Conservation (phyloP, 2,113 vertebrate genomes). For the Trinectes maculatus region DNA sequence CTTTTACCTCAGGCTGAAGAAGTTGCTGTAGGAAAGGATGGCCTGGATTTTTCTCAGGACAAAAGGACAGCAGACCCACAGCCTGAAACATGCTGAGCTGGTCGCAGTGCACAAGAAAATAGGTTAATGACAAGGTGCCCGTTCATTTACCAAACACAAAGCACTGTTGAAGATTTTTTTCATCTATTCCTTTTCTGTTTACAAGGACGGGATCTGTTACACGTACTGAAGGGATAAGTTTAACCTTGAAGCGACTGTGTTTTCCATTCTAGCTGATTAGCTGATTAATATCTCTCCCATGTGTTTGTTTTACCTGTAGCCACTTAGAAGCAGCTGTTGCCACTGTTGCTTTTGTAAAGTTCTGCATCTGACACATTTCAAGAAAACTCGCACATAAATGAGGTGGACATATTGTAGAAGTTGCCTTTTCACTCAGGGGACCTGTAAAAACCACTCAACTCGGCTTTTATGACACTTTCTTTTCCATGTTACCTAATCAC, state of each 20-base stretch:
- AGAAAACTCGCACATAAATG: background rate
- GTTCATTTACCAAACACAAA: conserved; percentile 25
- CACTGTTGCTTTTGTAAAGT: background rate
- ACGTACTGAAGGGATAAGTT: background rate
- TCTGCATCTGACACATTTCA: background rate
- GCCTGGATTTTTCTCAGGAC: conserved; percentile 46
- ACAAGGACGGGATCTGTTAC: background rate
- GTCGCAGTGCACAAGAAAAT: conserved; percentile 21
- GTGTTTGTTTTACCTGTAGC: background rate
- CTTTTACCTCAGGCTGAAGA: conserved; percentile 42
- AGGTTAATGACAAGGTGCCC: conserved; percentile 28
- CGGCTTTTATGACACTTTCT: background rate
- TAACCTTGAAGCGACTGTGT: conserved; percentile 12
- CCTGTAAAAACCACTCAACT: background rate
- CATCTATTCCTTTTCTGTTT: conserved; percentile 2
- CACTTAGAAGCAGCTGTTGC: background rate
- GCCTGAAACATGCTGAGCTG: conserved; percentile 9
- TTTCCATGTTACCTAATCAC: background rate
- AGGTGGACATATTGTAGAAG: background rate
- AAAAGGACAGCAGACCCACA: conserved; percentile 26
- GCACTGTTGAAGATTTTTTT: conserved; percentile 3
- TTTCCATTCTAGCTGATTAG: background rate
- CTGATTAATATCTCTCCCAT: background rate
- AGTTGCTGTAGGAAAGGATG: conserved; percentile 43
- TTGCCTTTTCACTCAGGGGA: background rate